These are phyloP conservation scores for Enteromius mattozi DNA, from an alignment of 2,797 vertebrate genomes.

Conservation along the genomic window DNA sequence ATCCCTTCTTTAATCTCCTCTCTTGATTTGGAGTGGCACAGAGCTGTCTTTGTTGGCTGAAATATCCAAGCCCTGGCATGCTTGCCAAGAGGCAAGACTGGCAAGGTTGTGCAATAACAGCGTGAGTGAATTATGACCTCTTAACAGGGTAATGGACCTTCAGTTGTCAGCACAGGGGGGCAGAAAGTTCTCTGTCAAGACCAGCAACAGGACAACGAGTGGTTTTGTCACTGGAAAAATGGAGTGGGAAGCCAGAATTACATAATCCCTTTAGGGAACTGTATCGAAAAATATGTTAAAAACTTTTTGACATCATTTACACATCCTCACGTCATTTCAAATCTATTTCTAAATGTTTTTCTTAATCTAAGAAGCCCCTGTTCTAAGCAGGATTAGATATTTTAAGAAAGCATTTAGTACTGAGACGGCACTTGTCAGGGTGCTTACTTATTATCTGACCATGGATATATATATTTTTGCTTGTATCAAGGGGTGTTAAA, in stretches of 20 bases:
- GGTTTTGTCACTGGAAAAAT: constrained; percentile 9
- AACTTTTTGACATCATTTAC: not conserved
- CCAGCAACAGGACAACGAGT: not conserved
- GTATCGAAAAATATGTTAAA: not conserved
- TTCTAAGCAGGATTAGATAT: too few relatives aligned
- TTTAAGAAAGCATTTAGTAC: too few relatives aligned
- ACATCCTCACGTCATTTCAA: not conserved
- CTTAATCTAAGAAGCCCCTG: too few relatives aligned
- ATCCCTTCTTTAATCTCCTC: constrained; percentile 40
- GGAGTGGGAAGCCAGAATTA: not conserved
- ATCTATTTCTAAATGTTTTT: not conserved
- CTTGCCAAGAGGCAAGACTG: constrained; percentile 51
- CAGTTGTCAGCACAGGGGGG: constrained; percentile 23
- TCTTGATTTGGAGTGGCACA: constrained; percentile 44
- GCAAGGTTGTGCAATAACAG: constrained; percentile 34
- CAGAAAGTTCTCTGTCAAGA: constrained; percentile 47
- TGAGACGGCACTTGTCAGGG: not conserved
- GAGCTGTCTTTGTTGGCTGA: constrained; percentile 51
- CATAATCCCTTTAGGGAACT: not conserved
- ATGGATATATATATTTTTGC: not conserved
- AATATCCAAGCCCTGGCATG: constrained; percentile 43
- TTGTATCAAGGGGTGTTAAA: not conserved
- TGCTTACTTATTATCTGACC: not conserved
- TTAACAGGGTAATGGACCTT: constrained; percentile 40
- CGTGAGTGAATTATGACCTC: constrained; percentile 45